These are phyloP conservation scores for Chaetoderma sp. DNA, from an alignment of 2,888 invertebrate genomes.

Conservation along the genomic window DNA sequence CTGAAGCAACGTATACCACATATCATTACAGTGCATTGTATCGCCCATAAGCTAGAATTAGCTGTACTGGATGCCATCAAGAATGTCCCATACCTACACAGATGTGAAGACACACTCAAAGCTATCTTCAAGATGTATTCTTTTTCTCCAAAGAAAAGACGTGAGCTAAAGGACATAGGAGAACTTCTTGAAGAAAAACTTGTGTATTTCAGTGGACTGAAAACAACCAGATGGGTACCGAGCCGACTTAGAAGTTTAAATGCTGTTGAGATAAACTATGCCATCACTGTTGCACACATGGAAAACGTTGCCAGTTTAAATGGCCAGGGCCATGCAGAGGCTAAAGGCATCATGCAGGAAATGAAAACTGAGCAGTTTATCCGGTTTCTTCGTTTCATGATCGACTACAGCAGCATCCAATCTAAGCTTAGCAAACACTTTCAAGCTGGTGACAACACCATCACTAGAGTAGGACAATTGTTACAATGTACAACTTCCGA, in stretches of 20 bases:
- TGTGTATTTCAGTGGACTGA: background rate
- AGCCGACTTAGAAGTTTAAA: background rate
- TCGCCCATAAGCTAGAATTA: background rate
- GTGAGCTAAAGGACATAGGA: background rate
- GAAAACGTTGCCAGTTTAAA: background rate
- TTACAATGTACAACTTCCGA: background rate
- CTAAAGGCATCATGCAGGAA: background rate
- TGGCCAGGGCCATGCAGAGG: background rate
- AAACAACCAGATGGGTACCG: background rate
- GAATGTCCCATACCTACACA: conserved; percentile 3
- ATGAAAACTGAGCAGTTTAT: background rate
- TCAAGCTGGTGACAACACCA: background rate
- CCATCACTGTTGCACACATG: background rate
- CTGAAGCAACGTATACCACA: background rate
- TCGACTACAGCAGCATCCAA: background rate
- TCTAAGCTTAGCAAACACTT: background rate
- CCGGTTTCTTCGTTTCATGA: background rate
- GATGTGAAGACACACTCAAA: conserved; percentile 26
- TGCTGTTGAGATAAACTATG: background rate
- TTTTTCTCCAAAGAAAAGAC: background rate
- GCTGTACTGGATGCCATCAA: conserved; percentile 6
- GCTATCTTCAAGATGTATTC: background rate
- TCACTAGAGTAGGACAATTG: background rate
- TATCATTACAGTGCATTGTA: background rate
- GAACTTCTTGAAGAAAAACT: background rate